A percentile compares a stretch with the other conserved stretches of the same genome.
Evolutionary conservation across 2,797 vertebrate genomes (phyloP).

Genomic region (Molossus molossus): DNA sequence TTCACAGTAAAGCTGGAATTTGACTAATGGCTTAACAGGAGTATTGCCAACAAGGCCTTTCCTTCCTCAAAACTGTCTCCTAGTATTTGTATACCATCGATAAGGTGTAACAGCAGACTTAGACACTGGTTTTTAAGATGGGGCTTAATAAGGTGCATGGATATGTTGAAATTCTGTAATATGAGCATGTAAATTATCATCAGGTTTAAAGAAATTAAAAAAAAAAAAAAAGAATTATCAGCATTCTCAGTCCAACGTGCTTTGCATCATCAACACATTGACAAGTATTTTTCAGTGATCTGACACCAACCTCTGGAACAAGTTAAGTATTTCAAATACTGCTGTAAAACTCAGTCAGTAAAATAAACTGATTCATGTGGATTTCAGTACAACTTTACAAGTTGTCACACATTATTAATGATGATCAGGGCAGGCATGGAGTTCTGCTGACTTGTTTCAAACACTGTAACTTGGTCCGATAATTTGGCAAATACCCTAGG

Average conservation of each 20-base stretch:
- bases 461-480: constrained; percentile 92
- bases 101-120: constrained; percentile 87
- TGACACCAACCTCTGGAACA: constrained; percentile 86
- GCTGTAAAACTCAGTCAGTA: constrained; percentile 86
- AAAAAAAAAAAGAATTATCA: constrained; percentile 71
- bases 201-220: constrained; percentile 87
- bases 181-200: constrained; percentile 83
- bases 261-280: constrained; percentile 86
- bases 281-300: constrained; percentile 86
- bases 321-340: constrained; percentile 88
- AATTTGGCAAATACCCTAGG: constrained; percentile 96
- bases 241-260: constrained; percentile 88
- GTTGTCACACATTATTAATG: constrained; percentile 94
- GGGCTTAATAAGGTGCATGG: constrained; percentile 85
- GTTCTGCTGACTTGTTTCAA: constrained; percentile 95
- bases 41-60: constrained; percentile 79
- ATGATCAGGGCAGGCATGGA: constrained; percentile 97
- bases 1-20: constrained; percentile 88
- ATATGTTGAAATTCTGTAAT: constrained; percentile 86
- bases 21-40: constrained; percentile 87
- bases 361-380: constrained; percentile 84
- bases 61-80: constrained; percentile 83
- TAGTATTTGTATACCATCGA: constrained; percentile 86
- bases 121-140: constrained; percentile 75
- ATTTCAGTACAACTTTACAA: constrained; percentile 82